Conservation (phyloP, 1,140 invertebrate genomes). For the Oppia nitens region DNA sequence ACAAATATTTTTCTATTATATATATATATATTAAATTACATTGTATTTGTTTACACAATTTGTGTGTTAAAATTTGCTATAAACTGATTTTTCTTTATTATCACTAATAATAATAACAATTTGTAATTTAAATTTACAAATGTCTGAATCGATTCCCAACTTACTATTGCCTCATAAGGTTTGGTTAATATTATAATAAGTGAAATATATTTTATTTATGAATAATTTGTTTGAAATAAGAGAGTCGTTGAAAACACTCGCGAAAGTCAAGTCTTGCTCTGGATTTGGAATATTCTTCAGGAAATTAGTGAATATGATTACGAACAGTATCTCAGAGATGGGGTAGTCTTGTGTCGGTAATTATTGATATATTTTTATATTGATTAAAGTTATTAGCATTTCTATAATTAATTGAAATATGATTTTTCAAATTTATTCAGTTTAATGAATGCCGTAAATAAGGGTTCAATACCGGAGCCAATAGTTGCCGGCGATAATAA, state of each 20-base stretch:
- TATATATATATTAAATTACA: too few relatives aligned
- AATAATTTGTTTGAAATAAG: too few relatives aligned
- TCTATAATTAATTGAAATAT: conserved; percentile 4
- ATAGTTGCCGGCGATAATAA: conserved; percentile 19
- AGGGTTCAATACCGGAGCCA: conserved; percentile 22
- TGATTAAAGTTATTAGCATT: not conserved
- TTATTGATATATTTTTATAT: not conserved
- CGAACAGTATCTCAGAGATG: conserved; percentile 26
- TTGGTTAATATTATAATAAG: not conserved
- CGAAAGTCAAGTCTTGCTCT: conserved; percentile 25
- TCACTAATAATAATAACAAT: too few relatives aligned
- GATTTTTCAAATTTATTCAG: conserved; percentile 14
- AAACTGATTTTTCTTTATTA: too few relatives aligned
- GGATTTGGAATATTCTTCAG: conserved; percentile 26
- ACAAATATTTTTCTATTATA: too few relatives aligned
- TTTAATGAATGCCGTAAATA: conserved; percentile 25
- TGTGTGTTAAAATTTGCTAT: too few relatives aligned
- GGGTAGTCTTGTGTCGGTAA: conserved; percentile 26
- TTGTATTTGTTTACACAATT: too few relatives aligned
- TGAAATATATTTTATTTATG: too few relatives aligned
- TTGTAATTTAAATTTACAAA: too few relatives aligned
- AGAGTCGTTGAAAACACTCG: conserved; percentile 19
- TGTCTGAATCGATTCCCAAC: not conserved
- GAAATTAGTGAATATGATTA: conserved; percentile 25
- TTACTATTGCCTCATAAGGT: not conserved